These are phyloP conservation scores for Coptotermes formosanus DNA, from an alignment of 1,140 invertebrate species.

Conservation along the genomic window DNA sequence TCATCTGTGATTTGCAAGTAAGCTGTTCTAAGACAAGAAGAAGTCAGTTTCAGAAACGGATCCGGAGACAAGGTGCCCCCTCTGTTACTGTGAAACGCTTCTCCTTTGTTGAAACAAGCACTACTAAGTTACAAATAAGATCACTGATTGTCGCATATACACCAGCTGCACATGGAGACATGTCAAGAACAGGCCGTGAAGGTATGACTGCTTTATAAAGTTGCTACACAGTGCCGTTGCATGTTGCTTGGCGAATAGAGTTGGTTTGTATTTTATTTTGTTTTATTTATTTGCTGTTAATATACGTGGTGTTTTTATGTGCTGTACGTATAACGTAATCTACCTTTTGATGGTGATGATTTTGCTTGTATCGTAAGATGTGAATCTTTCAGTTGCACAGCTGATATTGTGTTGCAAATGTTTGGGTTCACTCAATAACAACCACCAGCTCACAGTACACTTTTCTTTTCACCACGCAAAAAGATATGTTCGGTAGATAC, in stretches of 20 bases:
- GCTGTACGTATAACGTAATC: not conserved
- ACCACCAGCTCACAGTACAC: not conserved
- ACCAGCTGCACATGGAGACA: not conserved
- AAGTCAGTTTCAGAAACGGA: not conserved
- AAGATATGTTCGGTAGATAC: not conserved
- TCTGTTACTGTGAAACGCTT: not conserved
- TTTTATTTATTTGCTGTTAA: not conserved
- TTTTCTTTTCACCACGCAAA: not conserved
- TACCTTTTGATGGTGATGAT: not conserved
- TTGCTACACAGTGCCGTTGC: not conserved
- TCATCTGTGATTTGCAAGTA: not conserved
- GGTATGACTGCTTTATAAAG: not conserved
- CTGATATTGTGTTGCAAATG: not conserved
- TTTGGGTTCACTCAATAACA: not conserved
- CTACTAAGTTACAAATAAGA: not conserved
- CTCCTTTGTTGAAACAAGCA: not conserved
- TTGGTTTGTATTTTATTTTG: not conserved
- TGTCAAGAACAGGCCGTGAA: not conserved
- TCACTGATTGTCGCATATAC: not conserved
- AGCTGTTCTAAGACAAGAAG: not conserved
- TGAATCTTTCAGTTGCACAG: not conserved
- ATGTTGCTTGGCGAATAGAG: not conserved
- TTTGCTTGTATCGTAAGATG: not conserved
- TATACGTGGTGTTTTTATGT: not conserved
- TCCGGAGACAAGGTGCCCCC: not conserved